phyloP scores from a whole-genome alignment of 2,797 vertebrate species.

The Sardinella longiceps region DNA sequence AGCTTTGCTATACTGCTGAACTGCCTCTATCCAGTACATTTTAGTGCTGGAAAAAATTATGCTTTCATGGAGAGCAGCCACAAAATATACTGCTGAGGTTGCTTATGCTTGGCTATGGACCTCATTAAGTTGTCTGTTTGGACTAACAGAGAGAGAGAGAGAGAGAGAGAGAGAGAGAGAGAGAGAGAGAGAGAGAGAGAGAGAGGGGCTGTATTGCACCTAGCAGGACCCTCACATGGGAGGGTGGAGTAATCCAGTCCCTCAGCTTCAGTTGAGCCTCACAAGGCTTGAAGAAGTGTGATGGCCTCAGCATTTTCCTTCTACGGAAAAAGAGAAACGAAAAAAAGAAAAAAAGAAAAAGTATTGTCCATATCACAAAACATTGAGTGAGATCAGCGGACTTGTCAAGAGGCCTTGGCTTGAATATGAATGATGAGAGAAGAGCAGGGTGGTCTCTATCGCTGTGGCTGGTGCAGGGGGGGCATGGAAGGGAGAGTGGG shows the following conservation, averaged over 20 bases:
- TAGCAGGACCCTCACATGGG: conserved; percentile 64
- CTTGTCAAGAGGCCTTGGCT: conserved; percentile 85
- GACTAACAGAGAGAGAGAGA: conserved; percentile 41
- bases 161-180: conserved; percentile 44
- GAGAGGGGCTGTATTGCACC: conserved; percentile 49
- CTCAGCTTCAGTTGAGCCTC: conserved; percentile 71
- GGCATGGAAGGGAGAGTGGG: neutral
- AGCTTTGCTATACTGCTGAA: neutral
- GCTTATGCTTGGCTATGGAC: conserved; percentile 57
- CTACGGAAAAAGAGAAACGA: conserved; percentile 53
- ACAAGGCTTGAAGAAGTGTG: conserved; percentile 74
- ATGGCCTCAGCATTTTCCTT: conserved; percentile 78
- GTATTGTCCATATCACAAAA: conserved; percentile 85
- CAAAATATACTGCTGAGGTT: conserved; percentile 45
- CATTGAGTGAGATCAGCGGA: conserved; percentile 86
- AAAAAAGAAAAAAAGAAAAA: conserved; percentile 61
- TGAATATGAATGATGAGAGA: conserved; percentile 87
- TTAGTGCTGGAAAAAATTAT: neutral
- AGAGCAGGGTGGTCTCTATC: conserved; percentile 81
- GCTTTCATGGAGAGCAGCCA: conserved; percentile 42
- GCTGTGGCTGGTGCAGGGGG: conserved; percentile 72
- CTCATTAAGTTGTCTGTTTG: conserved; percentile 59
- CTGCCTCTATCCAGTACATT: neutral
- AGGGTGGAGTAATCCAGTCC: conserved; percentile 68
- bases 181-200: neutral